Conservation (phyloP, 2,797 vertebrate species). For the Cossypha caffra region DNA sequence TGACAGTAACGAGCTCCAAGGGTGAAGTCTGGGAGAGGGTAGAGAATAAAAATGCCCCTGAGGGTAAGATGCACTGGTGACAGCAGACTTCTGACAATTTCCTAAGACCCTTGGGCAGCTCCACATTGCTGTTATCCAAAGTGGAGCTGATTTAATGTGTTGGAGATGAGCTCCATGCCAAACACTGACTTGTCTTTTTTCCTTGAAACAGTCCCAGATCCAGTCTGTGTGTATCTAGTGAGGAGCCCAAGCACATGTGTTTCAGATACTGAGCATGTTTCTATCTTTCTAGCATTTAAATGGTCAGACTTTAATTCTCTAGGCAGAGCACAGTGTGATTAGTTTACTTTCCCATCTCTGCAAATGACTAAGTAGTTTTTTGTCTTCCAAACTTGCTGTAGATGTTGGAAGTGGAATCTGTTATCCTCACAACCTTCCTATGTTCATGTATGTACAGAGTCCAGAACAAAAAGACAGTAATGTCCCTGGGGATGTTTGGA, state of each 20-base stretch:
- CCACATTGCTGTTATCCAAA: not conserved
- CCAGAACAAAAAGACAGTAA: not conserved
- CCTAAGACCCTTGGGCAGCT: not conserved
- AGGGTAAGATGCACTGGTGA: not conserved
- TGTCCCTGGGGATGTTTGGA: not conserved
- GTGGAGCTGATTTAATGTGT: not conserved
- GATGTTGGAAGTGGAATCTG: not conserved
- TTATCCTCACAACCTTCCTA: not conserved
- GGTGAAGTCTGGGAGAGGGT: not conserved
- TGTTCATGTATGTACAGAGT: not conserved
- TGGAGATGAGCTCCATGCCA: not conserved
- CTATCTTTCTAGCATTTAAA: not conserved
- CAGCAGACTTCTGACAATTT: not conserved
- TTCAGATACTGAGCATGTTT: not conserved
- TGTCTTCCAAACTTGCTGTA: not conserved
- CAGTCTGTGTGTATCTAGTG: not conserved
- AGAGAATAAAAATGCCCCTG: not conserved
- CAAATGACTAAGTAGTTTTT: not conserved
- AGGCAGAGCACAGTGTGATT: not conserved
- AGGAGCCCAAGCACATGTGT: not conserved
- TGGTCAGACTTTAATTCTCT: not conserved
- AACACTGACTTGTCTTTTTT: not conserved
- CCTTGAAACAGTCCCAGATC: not conserved
- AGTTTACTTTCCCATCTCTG: not conserved
- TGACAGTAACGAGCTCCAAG: not conserved